phyloP scores from a whole-genome alignment of 2,113 vertebrate species.

The Physeter macrocephalus region DNA sequence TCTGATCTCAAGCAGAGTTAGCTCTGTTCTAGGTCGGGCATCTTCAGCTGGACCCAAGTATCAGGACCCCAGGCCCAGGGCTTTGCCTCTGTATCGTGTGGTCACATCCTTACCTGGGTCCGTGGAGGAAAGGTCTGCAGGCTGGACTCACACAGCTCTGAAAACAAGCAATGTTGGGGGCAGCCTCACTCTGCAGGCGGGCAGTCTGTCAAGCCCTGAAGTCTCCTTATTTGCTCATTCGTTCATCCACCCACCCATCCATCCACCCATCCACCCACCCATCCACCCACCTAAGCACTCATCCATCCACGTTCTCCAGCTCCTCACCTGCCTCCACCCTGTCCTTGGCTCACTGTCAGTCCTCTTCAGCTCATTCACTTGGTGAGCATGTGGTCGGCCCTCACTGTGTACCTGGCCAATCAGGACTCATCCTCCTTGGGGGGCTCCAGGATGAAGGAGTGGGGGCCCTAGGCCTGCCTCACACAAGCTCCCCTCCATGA shows the following conservation, averaged over 20 bases:
- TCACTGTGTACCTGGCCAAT: background rate
- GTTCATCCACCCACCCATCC: rapidly evolving
- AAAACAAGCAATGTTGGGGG: background rate
- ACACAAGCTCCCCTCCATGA: background rate
- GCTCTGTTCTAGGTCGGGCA: background rate
- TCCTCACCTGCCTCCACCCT: too few relatives aligned
- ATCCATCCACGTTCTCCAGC: rapidly evolving
- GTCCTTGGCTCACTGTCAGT: background rate
- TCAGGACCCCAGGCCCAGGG: too few relatives aligned
- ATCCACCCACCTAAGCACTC: rapidly evolving
- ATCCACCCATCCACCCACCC: rapidly evolving
- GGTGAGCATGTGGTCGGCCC: background rate
- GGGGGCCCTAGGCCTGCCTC: too few relatives aligned
- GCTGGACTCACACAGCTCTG: background rate
- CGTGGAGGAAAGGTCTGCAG: background rate
- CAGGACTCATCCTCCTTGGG: background rate
- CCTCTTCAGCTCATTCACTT: background rate
- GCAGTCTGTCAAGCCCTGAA: background rate
- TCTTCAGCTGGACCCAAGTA: background rate
- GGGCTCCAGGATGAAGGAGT: background rate
- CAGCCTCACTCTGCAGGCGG: background rate
- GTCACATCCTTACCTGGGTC: background rate
- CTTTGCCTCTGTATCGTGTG: background rate
- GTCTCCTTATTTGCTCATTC: background rate
- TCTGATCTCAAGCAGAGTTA: too few relatives aligned